Conservation (phyloP, 2,888 invertebrate genomes). For the Leptura quadrifasciata region DNA sequence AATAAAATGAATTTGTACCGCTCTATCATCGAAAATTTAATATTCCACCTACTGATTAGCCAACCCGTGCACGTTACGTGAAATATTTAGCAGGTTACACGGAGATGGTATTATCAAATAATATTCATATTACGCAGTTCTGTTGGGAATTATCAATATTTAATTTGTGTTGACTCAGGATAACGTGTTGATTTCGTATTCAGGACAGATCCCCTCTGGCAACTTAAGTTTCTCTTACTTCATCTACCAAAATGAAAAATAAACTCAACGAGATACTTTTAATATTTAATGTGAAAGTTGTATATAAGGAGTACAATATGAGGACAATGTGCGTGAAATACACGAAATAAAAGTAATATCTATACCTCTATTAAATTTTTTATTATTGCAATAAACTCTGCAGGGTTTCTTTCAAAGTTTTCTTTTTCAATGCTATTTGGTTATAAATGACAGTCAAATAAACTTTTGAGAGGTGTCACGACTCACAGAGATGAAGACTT, state of each 20-base stretch:
- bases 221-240: constrained; percentile 2
- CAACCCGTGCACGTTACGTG: neutral
- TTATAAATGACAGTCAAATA: no score
- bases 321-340: neutral
- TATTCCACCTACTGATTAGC: neutral
- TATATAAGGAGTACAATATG: neutral
- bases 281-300: neutral
- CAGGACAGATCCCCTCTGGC: neutral
- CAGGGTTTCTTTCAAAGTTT: no score
- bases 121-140: neutral
- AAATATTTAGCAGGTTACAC: neutral
- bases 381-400: neutral
- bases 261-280: neutral
- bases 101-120: constrained; percentile 1
- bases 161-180: constrained; percentile 9
- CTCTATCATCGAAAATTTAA: neutral
- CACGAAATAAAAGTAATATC: neutral
- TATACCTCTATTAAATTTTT: neutral
- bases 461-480: no score
- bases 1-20: neutral
- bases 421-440: no score
- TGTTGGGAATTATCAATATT: neutral
- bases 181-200: constrained; percentile 21
- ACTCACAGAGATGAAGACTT: no score
- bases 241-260: constrained; percentile 13